Conservation (phyloP, 1,140 invertebrate genomes). For the Drosophila sechellia region DNA sequence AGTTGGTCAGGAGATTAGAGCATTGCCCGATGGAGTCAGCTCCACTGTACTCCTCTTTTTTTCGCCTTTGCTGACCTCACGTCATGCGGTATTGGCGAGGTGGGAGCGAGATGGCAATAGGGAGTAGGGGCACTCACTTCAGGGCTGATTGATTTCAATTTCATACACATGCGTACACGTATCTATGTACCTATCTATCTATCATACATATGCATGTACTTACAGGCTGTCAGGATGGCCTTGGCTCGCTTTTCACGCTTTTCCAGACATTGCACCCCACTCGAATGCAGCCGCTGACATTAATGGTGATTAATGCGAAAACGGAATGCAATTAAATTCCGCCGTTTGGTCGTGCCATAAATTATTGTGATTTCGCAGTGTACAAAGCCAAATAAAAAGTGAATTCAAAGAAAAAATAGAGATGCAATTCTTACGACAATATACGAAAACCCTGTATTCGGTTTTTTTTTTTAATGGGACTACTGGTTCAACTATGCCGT, state of each 20-base stretch:
- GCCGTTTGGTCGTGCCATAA: conserved; percentile 45
- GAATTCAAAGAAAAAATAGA: conserved; percentile 58
- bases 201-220: not conserved
- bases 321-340: conserved; percentile 69
- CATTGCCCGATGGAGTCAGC: conserved; percentile 10
- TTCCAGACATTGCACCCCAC: conserved; percentile 67
- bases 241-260: conserved; percentile 79
- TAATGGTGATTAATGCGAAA: conserved; percentile 79
- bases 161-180: not conserved
- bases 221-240: conserved; percentile 31
- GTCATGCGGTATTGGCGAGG: conserved; percentile 23
- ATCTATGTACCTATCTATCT: no score
- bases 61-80: conserved; percentile 62
- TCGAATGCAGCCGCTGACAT: conserved; percentile 59
- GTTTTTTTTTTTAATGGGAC: conserved; percentile 35
- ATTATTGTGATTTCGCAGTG: conserved; percentile 70
- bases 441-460: conserved; percentile 20
- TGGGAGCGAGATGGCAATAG: not conserved
- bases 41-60: conserved; percentile 13
- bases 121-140: conserved; percentile 20
- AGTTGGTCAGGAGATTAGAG: conserved; percentile 80
- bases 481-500: conserved; percentile 61
- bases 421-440: conserved; percentile 39
- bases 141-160: conserved; percentile 71
- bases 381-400: conserved; percentile 28